Conservation (phyloP, 2,888 invertebrate species). For the Spisula solida region DNA sequence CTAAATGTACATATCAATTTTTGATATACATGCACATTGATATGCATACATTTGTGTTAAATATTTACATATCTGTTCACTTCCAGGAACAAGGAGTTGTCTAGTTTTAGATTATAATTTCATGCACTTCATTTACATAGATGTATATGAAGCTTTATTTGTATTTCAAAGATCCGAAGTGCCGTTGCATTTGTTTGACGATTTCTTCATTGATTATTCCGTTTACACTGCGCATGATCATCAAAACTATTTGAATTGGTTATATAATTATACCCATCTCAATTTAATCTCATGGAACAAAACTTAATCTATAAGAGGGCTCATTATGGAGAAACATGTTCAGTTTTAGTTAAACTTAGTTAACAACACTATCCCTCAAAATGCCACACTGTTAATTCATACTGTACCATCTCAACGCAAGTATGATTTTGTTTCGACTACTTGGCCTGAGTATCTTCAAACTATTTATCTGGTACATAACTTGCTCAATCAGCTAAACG, state of each 20-base stretch:
- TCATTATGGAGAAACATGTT: background rate
- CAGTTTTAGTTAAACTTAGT: background rate
- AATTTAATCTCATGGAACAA: background rate
- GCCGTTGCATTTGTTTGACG: background rate
- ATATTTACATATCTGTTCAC: too few species aligned
- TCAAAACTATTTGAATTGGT: background rate
- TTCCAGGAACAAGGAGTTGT: too few species aligned
- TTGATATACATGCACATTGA: too few species aligned
- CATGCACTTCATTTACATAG: too few species aligned
- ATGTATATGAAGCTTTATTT: too few species aligned
- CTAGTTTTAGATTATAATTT: too few species aligned
- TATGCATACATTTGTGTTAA: too few species aligned
- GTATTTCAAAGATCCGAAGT: background rate
- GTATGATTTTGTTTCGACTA: background rate
- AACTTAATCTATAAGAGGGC: background rate
- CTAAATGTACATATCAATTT: too few species aligned
- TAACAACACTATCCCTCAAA: too few species aligned
- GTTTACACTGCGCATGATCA: background rate
- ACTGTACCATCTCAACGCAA: background rate
- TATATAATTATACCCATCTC: background rate
- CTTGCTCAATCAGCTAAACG: too few species aligned
- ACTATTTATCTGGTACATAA: background rate
- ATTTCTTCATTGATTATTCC: background rate
- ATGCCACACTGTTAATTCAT: background rate
- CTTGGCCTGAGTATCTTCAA: background rate